Base-by-base conservation (phyloP, 2,113 vertebrate genomes). In the Cyprinodon variegatus region DNA sequence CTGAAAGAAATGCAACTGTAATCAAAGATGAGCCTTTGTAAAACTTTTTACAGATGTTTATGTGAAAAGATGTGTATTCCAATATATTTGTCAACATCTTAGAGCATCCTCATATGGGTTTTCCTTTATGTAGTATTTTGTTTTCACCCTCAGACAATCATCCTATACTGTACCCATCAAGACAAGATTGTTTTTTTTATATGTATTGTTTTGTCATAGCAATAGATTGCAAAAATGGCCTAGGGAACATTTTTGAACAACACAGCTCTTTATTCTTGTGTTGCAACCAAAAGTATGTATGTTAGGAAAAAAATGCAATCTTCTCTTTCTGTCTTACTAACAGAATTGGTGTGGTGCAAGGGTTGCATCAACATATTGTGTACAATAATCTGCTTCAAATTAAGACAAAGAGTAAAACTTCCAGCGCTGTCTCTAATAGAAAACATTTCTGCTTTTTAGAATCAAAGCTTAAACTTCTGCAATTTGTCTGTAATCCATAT, bases 211-310 rank as follows among this genome's bases (percentile, higher is more conserved):
- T 74, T 82, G 75, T 62, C 68, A 79, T 40, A 53, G 53, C 64
- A 68, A 36, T 76, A 82, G 53, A 77, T 65, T 78, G 59, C 40
- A 76, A 48, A 74, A 81, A 66, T 36, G 76, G 69, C 72, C 72
- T 13, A 29, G 59, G 71, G 74, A 67, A 43, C 53, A 53, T 75
- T 53, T 29, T 50, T 50, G n/a, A 79, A 77, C 50, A 84, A 79
- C 57, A 53, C 41, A 66, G 64, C 22, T 46, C 40, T 79, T 75
- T 60, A 57, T 53, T 72, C 7, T 53, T 61, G 41, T 77, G 53
- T 62, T 74, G 70, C 45, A 77, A 60, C 63, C 22, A 72, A 29
- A 29, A 29, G 29, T 29, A 29, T 29, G 29, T 29, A 29, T 29
- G 29, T 29, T 29, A 29, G 29, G 29, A 29, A 29, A 29, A 29